Evolutionary conservation across 2,888 invertebrate species (phyloP), one percentile per base, ranked within the genome.

Genomic region (Theodoxus fluviatilis): DNA sequence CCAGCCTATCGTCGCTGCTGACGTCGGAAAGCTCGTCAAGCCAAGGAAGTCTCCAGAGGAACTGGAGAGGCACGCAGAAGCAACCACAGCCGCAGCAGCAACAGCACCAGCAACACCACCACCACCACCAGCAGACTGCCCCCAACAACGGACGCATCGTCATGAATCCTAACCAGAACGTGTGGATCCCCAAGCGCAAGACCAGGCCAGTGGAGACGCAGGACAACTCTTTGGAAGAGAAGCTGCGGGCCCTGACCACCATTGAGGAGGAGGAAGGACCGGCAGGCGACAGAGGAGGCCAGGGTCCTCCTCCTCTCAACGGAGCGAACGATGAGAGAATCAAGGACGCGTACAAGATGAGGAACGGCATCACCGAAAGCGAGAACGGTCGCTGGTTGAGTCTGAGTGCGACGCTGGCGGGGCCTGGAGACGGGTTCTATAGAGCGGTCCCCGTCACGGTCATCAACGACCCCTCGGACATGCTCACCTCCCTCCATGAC

Each of bases 181-280:
- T 73, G 18, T 76, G 76, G 75, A 78, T 78, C 25, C 78, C 78
- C 43, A 74, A 75, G 69, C 63, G 80, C 22, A 73, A 78, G 55
- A 75, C 76, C 43, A 73, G 78, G 70, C 68, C 59, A 6, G 57
- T 64, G n/a, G 80, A 80, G 66, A 70, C 76, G 1, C 71, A 74
- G 22, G 79, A 79, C 57, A 77, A 74, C 66, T 74, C 78, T 7
- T 74, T 82, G 25, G 80, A 81, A 68, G 82, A 82, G 67, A 77
- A 78, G 66, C 72, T 82, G 43, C 71, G 81, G 40, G 76, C 79
- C 9, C 73, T 82, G 55, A 80, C 82, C 25, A 82, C 79, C 40
- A 82, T 82, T 49, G 79, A 81, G 71, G 82, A 82, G 73, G 82
- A 82, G 59, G 78, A 79, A 18, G n/a, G 68, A 2, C 40, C 35